phyloP scores from a whole-genome alignment of 2,113 vertebrate species.

The Perca flavescens region DNA sequence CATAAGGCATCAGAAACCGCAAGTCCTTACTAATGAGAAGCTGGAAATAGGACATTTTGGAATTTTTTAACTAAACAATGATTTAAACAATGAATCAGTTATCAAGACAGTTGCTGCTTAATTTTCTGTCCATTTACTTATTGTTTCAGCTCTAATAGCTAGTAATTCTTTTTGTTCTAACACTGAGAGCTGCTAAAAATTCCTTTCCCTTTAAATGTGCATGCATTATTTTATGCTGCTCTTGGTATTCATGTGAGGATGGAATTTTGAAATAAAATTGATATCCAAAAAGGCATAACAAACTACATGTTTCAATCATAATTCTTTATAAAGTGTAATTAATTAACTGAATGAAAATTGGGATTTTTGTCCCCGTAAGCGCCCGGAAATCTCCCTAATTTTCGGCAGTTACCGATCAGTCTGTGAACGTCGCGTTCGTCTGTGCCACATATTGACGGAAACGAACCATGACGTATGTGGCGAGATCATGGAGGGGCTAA shows the following conservation, averaged over 20 bases:
- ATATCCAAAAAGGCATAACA: not conserved
- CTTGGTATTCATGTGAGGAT: not conserved
- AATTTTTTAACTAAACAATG: too few species aligned
- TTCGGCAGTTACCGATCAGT: too few species aligned
- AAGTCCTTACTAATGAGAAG: not conserved
- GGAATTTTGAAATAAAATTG: conserved; percentile 32
- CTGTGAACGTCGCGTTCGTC: too few species aligned
- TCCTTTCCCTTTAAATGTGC: not conserved
- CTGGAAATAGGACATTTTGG: too few species aligned
- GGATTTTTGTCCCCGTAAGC: too few species aligned
- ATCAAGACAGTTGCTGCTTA: not conserved
- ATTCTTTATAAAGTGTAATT: not conserved
- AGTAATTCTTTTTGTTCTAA: not conserved
- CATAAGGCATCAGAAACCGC: not conserved
- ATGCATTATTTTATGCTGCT: not conserved
- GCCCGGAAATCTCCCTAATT: too few species aligned
- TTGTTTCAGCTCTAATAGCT: too few species aligned
- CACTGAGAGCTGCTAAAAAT: not conserved
- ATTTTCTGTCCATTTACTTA: not conserved
- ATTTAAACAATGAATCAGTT: too few species aligned
- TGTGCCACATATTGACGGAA: too few species aligned
- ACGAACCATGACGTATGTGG: too few species aligned
- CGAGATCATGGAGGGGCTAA: too few species aligned
- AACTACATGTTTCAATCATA: not conserved
- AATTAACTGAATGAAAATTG: too few species aligned